Evolutionary conservation across 1,140 invertebrate genomes (phyloP).

Genomic region (Muscidifurax raptorellus): DNA sequence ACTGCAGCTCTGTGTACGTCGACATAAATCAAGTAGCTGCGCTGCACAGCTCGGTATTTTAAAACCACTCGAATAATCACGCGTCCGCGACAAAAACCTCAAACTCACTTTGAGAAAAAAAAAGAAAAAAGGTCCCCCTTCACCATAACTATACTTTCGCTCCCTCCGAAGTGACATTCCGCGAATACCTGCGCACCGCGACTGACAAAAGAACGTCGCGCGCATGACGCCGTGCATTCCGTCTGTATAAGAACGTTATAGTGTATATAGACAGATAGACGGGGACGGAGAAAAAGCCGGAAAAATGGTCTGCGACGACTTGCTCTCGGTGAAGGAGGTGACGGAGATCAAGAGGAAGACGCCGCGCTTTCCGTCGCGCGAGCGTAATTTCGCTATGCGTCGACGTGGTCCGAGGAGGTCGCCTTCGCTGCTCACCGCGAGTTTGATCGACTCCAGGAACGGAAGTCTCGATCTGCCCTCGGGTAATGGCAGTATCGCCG

Average conservation of each 20-base stretch:
- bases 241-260: background rate
- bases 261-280: background rate
- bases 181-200: background rate
- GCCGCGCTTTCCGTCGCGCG: constrained; percentile 80
- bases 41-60: too few relatives aligned
- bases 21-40: too few relatives aligned
- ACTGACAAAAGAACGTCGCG: too few relatives aligned
- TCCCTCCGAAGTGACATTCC: background rate
- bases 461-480: constrained; percentile 54
- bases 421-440: constrained; percentile 44
- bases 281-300: background rate
- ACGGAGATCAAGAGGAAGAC: constrained; percentile 67
- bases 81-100: too few relatives aligned
- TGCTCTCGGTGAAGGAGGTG: constrained; percentile 72
- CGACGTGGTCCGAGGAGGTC: constrained; percentile 64
- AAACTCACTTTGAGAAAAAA: too few relatives aligned
- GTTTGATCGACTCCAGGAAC: background rate
- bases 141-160: background rate
- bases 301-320: constrained; percentile 70
- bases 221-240: constrained; percentile 8
- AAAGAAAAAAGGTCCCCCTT: too few relatives aligned
- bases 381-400: constrained; percentile 80
- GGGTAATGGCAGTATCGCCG: constrained; percentile 36
- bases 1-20: background rate
- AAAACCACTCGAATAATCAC: too few relatives aligned